These are phyloP conservation scores for Drosophila pandora DNA, from an alignment of 1,140 invertebrate species.

Conservation along the genomic window DNA sequence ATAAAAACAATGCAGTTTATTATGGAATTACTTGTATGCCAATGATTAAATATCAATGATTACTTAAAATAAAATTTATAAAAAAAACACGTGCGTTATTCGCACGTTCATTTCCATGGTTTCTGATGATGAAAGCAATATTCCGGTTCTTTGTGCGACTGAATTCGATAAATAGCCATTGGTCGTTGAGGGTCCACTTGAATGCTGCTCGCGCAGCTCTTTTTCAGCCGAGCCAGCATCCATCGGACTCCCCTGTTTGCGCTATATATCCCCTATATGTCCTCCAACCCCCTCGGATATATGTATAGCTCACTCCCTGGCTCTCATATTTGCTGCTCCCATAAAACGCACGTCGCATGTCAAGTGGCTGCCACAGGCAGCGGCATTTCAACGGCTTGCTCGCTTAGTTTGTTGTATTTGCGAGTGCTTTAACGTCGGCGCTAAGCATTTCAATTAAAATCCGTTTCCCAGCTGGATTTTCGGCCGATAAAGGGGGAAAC, in stretches of 20 bases:
- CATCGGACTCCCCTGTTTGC: background rate
- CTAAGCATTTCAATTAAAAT: slow-evolving; percentile 68
- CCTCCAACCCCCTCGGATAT: background rate
- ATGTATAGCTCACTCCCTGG: background rate
- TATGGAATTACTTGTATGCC: no score
- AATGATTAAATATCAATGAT: background rate
- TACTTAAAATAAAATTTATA: slow-evolving; percentile 24
- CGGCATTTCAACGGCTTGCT: slow-evolving; percentile 14
- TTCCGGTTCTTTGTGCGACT: slow-evolving; percentile 26
- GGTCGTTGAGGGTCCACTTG: slow-evolving; percentile 39
- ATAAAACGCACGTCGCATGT: slow-evolving; percentile 61
- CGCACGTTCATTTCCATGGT: slow-evolving; percentile 2
- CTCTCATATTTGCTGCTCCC: slow-evolving; percentile 8
- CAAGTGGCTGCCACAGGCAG: slow-evolving; percentile 46
- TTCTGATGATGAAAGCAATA: slow-evolving; percentile 43
- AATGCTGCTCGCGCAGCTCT: slow-evolving; percentile 44
- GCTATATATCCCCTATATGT: background rate
- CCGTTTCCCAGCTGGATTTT: slow-evolving; percentile 38
- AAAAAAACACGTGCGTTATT: slow-evolving; percentile 8
- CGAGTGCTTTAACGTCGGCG: slow-evolving; percentile 43
- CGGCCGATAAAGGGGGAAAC: slow-evolving; percentile 17
- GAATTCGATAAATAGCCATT: slow-evolving; percentile 47
- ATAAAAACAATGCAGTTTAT: no score
- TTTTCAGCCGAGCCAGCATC: slow-evolving; percentile 25
- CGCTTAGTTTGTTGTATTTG: slow-evolving; percentile 54